phyloP scores from a whole-genome alignment of 2,113 vertebrate genomes.

The Macaca mulatta region DNA sequence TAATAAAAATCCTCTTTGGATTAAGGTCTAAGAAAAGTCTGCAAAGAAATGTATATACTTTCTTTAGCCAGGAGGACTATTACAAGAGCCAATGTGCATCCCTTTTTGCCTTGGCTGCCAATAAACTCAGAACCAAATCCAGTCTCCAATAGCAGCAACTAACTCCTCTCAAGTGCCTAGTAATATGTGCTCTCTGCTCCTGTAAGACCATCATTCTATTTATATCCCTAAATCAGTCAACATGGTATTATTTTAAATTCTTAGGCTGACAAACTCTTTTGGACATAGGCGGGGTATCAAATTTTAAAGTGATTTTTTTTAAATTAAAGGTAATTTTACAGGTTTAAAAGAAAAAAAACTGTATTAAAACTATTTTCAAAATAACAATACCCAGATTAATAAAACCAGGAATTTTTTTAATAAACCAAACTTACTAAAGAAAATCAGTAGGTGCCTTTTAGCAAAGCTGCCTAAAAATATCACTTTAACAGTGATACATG shows the following conservation, averaged over 20 bases:
- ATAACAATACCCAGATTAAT: not conserved
- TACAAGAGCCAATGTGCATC: not conserved
- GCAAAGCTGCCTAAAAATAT: constrained; percentile 16
- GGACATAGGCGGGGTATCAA: not conserved
- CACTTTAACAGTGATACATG: not conserved
- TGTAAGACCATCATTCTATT: constrained; percentile 37
- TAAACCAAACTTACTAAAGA: constrained; percentile 28
- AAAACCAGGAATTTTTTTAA: not conserved
- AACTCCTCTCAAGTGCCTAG: constrained; percentile 10
- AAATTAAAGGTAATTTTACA: not conserved
- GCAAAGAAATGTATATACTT: constrained; percentile 23
- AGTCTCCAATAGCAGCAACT: not conserved
- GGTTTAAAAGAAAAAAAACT: not conserved
- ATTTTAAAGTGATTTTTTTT: constrained; percentile 27
- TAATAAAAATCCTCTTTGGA: constrained; percentile 44
- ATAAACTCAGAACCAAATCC: constrained; percentile 49
- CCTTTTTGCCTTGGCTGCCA: not conserved
- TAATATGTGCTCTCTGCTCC: not conserved
- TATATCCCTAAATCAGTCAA: constrained; percentile 39
- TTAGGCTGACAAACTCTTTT: constrained; percentile 21
- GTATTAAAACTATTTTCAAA: constrained; percentile 31
- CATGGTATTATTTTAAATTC: constrained; percentile 52
- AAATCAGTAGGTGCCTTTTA: constrained; percentile 8
- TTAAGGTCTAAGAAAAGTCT: constrained; percentile 48
- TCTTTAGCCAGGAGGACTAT: constrained; percentile 20